A percentile compares a stretch with the other conserved stretches of the same genome.
phyloP scores from a whole-genome alignment of 2,113 vertebrate genomes.

The Alethe diademata region DNA sequence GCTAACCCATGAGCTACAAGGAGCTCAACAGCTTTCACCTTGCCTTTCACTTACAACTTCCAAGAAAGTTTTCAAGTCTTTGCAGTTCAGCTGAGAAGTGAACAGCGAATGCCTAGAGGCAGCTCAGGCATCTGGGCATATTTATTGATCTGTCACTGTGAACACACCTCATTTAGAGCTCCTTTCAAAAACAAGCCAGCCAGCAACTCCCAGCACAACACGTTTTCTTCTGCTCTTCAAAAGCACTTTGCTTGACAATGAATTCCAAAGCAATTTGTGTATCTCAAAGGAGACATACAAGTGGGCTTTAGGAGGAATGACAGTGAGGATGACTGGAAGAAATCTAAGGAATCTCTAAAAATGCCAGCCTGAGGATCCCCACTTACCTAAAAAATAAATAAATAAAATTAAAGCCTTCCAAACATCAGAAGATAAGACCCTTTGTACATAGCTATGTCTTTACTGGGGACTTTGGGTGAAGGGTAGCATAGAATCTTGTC shows the following conservation, averaged over 20 bases:
- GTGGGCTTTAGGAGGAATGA: neutral
- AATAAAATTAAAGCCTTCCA: neutral
- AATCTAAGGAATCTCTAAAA: neutral
- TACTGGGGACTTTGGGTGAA: neutral
- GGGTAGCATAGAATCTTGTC: neutral
- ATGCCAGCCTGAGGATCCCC: neutral
- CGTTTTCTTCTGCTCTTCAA: neutral
- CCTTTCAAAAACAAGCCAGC: neutral
- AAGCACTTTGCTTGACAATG: neutral
- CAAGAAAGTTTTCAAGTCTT: neutral
- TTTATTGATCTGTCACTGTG: neutral
- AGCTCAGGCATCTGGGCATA: neutral
- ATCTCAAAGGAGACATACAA: neutral
- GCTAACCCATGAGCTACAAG: neutral
- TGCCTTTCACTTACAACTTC: neutral
- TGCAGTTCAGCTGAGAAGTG: neutral
- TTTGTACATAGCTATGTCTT: neutral
- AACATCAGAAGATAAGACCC: neutral
- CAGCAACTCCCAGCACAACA: neutral
- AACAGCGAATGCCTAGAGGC: neutral
- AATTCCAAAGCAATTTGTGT: neutral
- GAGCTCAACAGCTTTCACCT: neutral
- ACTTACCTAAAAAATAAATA: neutral
- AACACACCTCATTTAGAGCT: neutral
- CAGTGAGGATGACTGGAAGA: neutral